These are phyloP conservation scores for Telenomus remus DNA, from an alignment of 1,140 invertebrate genomes.

Conservation along the genomic window DNA sequence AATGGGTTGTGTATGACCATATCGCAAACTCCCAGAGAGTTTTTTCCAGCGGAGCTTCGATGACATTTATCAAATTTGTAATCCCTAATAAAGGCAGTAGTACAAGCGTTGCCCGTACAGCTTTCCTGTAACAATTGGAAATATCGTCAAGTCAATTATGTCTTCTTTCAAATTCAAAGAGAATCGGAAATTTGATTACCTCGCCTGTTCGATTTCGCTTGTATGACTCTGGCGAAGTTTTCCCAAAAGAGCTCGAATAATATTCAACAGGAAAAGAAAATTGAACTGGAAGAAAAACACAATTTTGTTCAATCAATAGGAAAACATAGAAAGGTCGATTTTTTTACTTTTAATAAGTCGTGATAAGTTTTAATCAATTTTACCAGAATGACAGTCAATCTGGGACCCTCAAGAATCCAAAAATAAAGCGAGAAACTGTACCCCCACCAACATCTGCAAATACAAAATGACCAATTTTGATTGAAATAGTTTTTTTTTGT, in stretches of 20 bases:
- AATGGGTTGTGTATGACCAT: constrained; percentile 88
- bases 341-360: no score
- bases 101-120: constrained; percentile 85
- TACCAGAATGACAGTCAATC: constrained; percentile 85
- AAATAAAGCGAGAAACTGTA: constrained; percentile 88
- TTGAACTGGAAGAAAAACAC: constrained; percentile 80
- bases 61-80: constrained; percentile 85
- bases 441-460: constrained; percentile 86
- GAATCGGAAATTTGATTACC: constrained; percentile 76
- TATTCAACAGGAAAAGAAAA: constrained; percentile 88
- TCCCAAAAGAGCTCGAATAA: constrained; percentile 88
- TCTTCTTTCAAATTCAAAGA: background rate
- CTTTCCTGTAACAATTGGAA: constrained; percentile 83
- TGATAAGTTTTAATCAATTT: constrained; percentile 56
- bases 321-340: no score
- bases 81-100: constrained; percentile 88
- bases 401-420: constrained; percentile 91
- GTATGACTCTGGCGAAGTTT: constrained; percentile 86
- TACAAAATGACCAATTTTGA: no score
- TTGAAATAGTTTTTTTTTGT: no score
- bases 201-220: constrained; percentile 86
- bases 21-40: constrained; percentile 83
- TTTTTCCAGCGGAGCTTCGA: constrained; percentile 80
- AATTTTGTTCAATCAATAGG: background rate
- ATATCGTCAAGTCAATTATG: no score